These are phyloP conservation scores for Dasypus novemcinctus DNA, from an alignment of 2,113 vertebrate species.

Conservation along the genomic window DNA sequence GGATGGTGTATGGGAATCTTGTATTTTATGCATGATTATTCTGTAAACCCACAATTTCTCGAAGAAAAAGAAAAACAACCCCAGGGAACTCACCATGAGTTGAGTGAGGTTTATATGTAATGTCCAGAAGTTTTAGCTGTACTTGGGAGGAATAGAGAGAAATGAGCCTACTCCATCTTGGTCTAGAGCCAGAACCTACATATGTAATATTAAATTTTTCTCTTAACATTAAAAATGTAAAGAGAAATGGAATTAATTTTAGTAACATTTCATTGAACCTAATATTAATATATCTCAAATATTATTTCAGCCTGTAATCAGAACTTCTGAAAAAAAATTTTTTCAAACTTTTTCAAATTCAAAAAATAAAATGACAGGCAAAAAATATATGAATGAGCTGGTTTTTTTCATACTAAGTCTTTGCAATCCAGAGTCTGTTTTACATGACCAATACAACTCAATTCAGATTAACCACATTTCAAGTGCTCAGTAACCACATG, in stretches of 20 bases:
- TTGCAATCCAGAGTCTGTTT: background rate
- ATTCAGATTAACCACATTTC: background rate
- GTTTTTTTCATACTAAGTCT: background rate
- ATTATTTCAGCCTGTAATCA: conserved; percentile 9
- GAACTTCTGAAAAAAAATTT: background rate
- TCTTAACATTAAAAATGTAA: background rate
- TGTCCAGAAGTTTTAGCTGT: background rate
- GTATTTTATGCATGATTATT: too few species aligned
- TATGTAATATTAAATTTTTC: background rate
- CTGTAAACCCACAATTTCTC: too few species aligned
- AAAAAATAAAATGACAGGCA: too few species aligned
- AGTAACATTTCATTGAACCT: background rate
- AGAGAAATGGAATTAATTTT: background rate
- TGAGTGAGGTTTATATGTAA: background rate
- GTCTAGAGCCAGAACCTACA: background rate
- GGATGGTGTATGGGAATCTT: too few species aligned
- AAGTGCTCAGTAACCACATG: background rate
- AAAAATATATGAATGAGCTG: background rate
- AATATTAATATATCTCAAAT: background rate
- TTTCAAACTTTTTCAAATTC: background rate
- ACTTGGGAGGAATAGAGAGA: conserved; percentile 10
- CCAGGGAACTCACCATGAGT: background rate
- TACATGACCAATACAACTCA: background rate
- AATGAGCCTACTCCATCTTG: background rate
- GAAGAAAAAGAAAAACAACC: background rate